Percentiles rank a stretch among this genome's conserved stretches.
Evolutionary conservation across 2,888 invertebrate genomes (phyloP).

Genomic region (Resseliella maxima): DNA sequence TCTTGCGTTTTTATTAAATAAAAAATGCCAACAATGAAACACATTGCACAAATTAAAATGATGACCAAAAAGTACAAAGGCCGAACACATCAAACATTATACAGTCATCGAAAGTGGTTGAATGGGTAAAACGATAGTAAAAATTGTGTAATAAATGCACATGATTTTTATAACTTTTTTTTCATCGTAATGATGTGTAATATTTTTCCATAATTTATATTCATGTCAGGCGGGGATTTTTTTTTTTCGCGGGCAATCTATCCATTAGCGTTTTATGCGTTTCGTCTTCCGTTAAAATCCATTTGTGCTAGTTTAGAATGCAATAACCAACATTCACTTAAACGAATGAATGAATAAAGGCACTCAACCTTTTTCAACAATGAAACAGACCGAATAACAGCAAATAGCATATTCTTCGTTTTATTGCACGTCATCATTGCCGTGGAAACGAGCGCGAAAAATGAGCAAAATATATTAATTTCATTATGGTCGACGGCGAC

Average conservation of each 20-base stretch:
- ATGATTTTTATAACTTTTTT: slow-evolving; percentile 10
- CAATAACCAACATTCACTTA: slow-evolving; percentile 10
- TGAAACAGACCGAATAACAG: too few relatives aligned
- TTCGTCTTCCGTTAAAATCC: slow-evolving; percentile 30
- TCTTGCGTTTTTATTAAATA: neutral
- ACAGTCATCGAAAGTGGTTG: neutral
- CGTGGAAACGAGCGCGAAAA: slow-evolving; percentile 47
- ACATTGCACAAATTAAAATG: slow-evolving; percentile 35
- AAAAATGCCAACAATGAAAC: slow-evolving; percentile 2
- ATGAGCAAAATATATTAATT: slow-evolving; percentile 27
- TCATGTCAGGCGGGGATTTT: neutral
- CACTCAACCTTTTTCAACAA: neutral
- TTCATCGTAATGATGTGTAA: slow-evolving; percentile 4
- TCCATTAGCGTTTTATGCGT: slow-evolving; percentile 51
- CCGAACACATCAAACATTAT: neutral
- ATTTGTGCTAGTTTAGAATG: slow-evolving; percentile 15
- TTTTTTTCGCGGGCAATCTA: neutral
- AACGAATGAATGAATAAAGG: neutral
- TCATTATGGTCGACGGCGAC: slow-evolving; percentile 40
- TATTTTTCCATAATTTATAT: neutral
- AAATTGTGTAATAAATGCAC: slow-evolving; percentile 14
- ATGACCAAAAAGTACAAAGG: neutral
- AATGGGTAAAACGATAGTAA: neutral
- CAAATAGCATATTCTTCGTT: neutral
- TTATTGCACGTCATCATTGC: neutral